Base-by-base conservation (phyloP, 2,888 invertebrate species). In the Zonitis immaculata region DNA sequence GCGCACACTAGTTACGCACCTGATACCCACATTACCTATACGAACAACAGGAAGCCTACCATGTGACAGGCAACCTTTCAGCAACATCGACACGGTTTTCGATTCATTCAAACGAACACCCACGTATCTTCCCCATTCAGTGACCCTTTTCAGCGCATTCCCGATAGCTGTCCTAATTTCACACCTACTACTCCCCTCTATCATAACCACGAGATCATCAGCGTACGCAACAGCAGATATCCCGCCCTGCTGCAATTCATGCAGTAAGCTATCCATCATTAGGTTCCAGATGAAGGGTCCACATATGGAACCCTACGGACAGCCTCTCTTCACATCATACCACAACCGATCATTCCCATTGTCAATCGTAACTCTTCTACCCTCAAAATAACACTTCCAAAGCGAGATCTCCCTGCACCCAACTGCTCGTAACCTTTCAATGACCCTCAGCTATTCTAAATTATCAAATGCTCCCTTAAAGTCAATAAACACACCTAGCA, bases 381-480 rank as follows among this genome's bases (percentile, higher is more conserved):
- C 49, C 5, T 11, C 7, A 11, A 54, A 50, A 16, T 42, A 47
- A 12, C 30, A 35, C n/a, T 26, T 3, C 47, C 47, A 51, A 3
- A 54, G 4, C 3, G 43, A 25, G 22, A 50, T 4, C 44, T 54
- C 52, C n/a, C 28, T 43, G 14, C 50, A 54, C 18, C 35, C 47
- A 4, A 46, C 3, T 2, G 22, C 47, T 1, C n/a, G 12, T 8
- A 56, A n/a, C 18, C 26, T 18, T 0, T 43, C 8, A 9, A 56
- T 4, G 2, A 53, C 44, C 4, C 25, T 6, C 11, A 16, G 11
- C 56, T 50, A 56, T 16, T 14, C 16, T 2, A 56, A 25, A 20
- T 46, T 26, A 25, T 56, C 53, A 12, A 53, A 56, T 9, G 53
- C 50, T 9, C 52, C 47, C 7, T 43, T 49, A 11, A 50, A 56